phyloP scores from a whole-genome alignment of 2,113 vertebrate species.

The Pelmatolapia mariae region DNA sequence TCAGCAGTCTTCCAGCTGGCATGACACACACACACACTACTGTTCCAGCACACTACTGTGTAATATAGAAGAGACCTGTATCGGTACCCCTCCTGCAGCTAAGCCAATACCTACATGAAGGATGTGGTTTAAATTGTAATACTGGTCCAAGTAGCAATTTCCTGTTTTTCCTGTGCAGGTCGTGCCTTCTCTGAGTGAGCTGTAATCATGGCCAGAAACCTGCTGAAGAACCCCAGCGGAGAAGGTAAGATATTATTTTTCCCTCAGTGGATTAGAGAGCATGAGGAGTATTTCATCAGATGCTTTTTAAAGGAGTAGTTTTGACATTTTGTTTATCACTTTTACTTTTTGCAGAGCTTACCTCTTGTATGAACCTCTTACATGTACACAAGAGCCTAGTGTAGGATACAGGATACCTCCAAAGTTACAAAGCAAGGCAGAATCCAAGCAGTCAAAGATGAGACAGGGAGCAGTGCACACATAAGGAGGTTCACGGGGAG shows the following conservation, averaged over 20 bases:
- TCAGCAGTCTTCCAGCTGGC: not conserved
- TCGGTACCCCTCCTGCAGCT: not conserved
- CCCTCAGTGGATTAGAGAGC: not conserved
- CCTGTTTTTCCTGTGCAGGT: not conserved
- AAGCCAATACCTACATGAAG: not conserved
- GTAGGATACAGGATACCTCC: not conserved
- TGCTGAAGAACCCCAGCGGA: slow-evolving; percentile 69
- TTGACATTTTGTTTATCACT: not conserved
- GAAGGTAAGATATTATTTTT: slow-evolving; percentile 51
- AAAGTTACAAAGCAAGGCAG: not conserved
- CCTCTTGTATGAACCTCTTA: not conserved
- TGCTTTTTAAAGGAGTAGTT: not conserved
- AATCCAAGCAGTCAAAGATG: not conserved
- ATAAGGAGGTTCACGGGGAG: not conserved
- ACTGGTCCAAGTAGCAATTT: not conserved
- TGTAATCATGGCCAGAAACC: slow-evolving; percentile 60
- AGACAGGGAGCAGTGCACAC: not conserved
- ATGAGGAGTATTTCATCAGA: not conserved
- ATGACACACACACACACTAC: not conserved
- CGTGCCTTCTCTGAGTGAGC: not conserved
- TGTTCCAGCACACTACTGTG: not conserved
- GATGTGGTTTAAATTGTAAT: not conserved
- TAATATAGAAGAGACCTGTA: not conserved
- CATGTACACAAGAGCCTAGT: not conserved
- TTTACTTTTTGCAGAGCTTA: not conserved